Evolutionary conservation across 1,140 invertebrate genomes (phyloP), one percentile per base, ranked within the genome.

Genomic region (Adelges cooleyi): DNA sequence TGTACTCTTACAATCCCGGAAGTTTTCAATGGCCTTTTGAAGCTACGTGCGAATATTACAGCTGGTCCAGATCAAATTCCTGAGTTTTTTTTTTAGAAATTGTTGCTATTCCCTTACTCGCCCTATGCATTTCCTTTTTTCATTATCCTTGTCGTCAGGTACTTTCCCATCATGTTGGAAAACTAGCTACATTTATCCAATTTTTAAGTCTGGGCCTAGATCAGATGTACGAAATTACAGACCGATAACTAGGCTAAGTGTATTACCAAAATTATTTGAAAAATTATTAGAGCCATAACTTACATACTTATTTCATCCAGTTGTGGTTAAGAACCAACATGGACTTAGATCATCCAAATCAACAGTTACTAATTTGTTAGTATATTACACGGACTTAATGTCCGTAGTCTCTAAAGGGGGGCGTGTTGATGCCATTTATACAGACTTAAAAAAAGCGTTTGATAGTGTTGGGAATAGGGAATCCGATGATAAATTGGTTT

Each of bases 121-220:
- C 36, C 59, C n/a, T 20, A 27, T 65, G 13, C 20, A 11, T 50
- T 42, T 33, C 15, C 46, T 65, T 11, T 65, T 65, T 65, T 42
- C 36, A 22, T 27, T 27, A 65, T 65, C 59, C 29, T 46, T 65
- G 17, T 65, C 59, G 22, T 65, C 59, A 48, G 59, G 59, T 13
- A 46, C 49, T 25, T 65, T 48, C 49, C 59, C 59, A 33, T 20
- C 59, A 18, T 25, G 15, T 22, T 65, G 59, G 59, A 65, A 65
- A 23, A 44, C 44, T 40, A 48, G 40, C 20, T 65, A 42, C 40
- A 44, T 65, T 18, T 22, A 27, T 65, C 59, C 59, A 8, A n/a
- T 65, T 3, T 42, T 42, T 65, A 65, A 65, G 20, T 65, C 59
- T 23, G 59, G 59, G 23, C n/a, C 9, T 15, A 59, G 38, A 36